A percentile compares a stretch with the other conserved stretches of the same genome.
Evolutionary conservation across 1,140 invertebrate species (phyloP).

Genomic region (Drosophila ananassae): DNA sequence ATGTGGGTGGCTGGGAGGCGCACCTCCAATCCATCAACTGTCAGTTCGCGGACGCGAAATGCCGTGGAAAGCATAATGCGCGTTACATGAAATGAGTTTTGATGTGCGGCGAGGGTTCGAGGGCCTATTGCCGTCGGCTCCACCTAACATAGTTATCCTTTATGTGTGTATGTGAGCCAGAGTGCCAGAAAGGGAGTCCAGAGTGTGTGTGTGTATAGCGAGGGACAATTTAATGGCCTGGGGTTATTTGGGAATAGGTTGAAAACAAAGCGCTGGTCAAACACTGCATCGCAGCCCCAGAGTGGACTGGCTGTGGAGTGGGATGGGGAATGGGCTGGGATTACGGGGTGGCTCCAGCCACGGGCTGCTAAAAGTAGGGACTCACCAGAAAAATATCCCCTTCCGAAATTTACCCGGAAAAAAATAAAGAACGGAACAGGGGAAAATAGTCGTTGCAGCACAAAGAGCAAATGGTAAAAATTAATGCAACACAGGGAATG

Average conservation of each 20-base stretch:
- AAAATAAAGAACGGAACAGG: slow-evolving; percentile 33
- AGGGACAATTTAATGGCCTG: slow-evolving; percentile 57
- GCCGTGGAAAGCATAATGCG: slow-evolving; percentile 78
- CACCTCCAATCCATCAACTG: slow-evolving; percentile 58
- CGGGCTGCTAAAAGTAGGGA: slow-evolving; percentile 26
- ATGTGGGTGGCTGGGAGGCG: slow-evolving; percentile 4
- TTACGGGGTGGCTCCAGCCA: slow-evolving; percentile 2
- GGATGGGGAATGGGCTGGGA: neutral
- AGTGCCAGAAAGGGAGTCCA: neutral
- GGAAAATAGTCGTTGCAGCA: slow-evolving; percentile 43
- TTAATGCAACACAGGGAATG: slow-evolving; percentile 51
- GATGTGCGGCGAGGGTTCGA: slow-evolving; percentile 56
- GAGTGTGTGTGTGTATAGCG: slow-evolving; percentile 25
- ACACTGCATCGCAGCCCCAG: slow-evolving; percentile 17
- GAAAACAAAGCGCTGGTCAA: slow-evolving; percentile 58
- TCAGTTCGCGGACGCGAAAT: slow-evolving; percentile 73
- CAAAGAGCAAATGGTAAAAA: slow-evolving; percentile 65
- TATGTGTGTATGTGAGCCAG: neutral
- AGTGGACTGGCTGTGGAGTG: slow-evolving; percentile 4
- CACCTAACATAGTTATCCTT: slow-evolving; percentile 47
- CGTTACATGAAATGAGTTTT: slow-evolving; percentile 78
- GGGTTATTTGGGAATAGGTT: slow-evolving; percentile 58
- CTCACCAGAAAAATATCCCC: slow-evolving; percentile 34
- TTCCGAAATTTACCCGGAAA: slow-evolving; percentile 13
- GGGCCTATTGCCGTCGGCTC: slow-evolving; percentile 46